These are phyloP conservation scores for Diabrotica virgifera DNA, from an alignment of 1,140 invertebrate species.

Conservation along the genomic window DNA sequence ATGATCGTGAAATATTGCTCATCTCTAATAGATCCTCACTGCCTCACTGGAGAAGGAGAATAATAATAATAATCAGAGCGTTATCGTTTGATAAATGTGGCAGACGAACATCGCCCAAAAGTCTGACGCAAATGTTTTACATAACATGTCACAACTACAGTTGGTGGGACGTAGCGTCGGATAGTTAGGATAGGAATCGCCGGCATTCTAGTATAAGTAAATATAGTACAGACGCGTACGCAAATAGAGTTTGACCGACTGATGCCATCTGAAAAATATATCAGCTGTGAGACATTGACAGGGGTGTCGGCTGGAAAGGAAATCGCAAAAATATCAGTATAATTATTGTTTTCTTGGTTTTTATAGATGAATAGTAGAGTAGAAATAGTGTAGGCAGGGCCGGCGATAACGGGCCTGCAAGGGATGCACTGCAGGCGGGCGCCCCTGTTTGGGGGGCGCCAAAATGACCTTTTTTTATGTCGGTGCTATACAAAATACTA, in stretches of 20 bases:
- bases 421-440: too few relatives aligned
- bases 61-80: constrained; percentile 18
- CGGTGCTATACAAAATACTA: too few relatives aligned
- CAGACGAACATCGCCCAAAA: constrained; percentile 27
- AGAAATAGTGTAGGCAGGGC: too few relatives aligned
- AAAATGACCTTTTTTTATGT: too few relatives aligned
- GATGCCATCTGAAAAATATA: constrained; percentile 29
- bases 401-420: too few relatives aligned
- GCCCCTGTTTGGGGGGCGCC: too few relatives aligned
- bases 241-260: constrained; percentile 29
- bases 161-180: constrained; percentile 13
- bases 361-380: too few relatives aligned
- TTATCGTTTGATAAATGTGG: constrained; percentile 31
- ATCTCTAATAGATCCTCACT: too few relatives aligned
- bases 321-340: too few relatives aligned
- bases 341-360: too few relatives aligned
- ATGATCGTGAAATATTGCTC: too few relatives aligned
- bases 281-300: constrained; percentile 25
- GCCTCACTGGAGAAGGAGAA: too few relatives aligned
- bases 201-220: constrained; percentile 21
- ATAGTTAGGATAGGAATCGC: constrained; percentile 22
- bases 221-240: constrained; percentile 27
- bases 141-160: constrained; percentile 31
- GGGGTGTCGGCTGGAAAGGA: not conserved
- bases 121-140: constrained; percentile 34